Percentiles rank a stretch among this genome's conserved stretches.
Conservation (phyloP, 2,113 vertebrate genomes). For the Scytalopus superciliaris region DNA sequence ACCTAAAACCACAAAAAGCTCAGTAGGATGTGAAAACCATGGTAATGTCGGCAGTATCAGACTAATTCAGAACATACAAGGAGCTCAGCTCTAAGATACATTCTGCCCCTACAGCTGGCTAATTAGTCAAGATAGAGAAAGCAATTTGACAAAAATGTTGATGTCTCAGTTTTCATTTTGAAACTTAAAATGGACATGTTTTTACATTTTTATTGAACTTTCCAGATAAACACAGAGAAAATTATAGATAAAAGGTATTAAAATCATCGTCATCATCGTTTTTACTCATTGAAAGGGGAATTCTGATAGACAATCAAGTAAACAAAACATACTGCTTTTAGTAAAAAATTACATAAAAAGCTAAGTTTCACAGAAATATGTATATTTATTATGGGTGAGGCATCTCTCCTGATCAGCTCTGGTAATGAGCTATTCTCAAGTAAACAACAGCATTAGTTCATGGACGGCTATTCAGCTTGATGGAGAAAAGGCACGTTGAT, state of each 20-base stretch:
- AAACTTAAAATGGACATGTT: neutral
- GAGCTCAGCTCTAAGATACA: neutral
- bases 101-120: neutral
- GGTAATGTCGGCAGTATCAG: neutral
- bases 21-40: neutral
- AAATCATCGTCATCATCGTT: neutral
- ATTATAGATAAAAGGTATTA: neutral
- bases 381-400: neutral
- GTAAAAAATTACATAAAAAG: neutral
- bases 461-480: neutral
- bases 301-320: neutral
- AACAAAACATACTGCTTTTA: neutral
- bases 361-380: neutral
- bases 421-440: neutral
- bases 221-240: neutral
- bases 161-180: neutral
- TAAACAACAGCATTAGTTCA: neutral
- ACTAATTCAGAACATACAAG: neutral
- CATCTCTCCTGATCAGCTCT: neutral
- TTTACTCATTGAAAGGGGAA: neutral
- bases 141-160: neutral
- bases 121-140: neutral
- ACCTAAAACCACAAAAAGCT: slow-evolving; percentile 16
- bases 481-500: neutral
- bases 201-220: neutral